Base-by-base conservation (phyloP, 2,113 vertebrate species). In the Leptodactylus fuscus region DNA sequence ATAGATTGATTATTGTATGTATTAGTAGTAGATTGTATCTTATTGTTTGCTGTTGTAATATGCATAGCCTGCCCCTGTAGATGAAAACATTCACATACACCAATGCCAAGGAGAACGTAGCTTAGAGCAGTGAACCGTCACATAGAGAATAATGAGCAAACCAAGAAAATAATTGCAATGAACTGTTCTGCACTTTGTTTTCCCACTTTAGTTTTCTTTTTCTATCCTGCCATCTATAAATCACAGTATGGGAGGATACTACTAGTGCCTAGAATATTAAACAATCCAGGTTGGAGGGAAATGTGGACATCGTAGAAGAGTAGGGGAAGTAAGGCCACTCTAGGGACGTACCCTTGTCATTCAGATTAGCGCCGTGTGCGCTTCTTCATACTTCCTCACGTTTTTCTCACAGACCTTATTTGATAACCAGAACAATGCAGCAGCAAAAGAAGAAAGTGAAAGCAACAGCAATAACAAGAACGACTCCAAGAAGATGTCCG, bases 401-500 rank as follows among this genome's bases (percentile, higher is more conserved):
- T 71, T 36, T 41, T 73, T n/a, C 34, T 91, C 92, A 87, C 88
- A 96, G 96, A 96, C 96, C 78, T 93, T 97, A 91, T 97, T 96
- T 95, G 94, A 96, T 92, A 93, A 90, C 90, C 93, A 95, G 91
- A 96, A 95, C 88, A 94, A 91, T 92, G 95, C 90, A 90, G 88
- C 91, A 87, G 93, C 94, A 91, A 94, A 95, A 91, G 96, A 97
- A 91, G 96, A 98, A 91, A 16, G 20, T n/a, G 96, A 97, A 70
- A 92, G 93, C 1, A 96, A 98, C 79, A 95, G 90, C 78, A 89
- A 92, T 90, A 95, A 93, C 87, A 96, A 92, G 94, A 96, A 96
- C 92, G 95, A 95, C 13, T 87, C 97, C 88, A 97, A 97, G 91
- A 98, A 98, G 90, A 83, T 98, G 93, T 98, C 98, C 75, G 98